These are phyloP conservation scores for Psittacula derbiana DNA, from an alignment of 2,797 vertebrate species.

Conservation along the genomic window DNA sequence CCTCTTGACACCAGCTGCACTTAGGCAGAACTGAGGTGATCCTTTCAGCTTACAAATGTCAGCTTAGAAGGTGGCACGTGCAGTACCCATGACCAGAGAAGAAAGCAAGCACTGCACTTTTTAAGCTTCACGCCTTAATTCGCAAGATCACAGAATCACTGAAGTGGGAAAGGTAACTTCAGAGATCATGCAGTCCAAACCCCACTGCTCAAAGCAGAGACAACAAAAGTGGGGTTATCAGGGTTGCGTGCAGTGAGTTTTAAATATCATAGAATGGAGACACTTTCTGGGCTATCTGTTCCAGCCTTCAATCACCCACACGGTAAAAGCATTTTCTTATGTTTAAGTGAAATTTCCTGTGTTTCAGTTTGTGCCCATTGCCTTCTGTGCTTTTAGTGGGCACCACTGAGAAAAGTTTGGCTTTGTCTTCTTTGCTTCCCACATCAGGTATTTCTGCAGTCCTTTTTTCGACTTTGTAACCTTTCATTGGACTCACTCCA, in stretches of 20 bases:
- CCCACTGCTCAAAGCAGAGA: neutral
- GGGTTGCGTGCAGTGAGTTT: fast-evolving
- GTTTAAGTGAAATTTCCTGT: neutral
- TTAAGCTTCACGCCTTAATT: neutral
- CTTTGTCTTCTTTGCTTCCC: neutral
- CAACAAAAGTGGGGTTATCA: neutral
- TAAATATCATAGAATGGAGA: neutral
- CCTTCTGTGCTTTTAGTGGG: neutral
- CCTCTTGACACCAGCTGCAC: neutral
- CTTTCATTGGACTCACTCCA: neutral
- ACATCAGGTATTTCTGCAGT: neutral
- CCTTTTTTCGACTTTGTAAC: neutral
- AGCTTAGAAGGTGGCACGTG: neutral
- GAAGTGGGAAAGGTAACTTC: neutral
- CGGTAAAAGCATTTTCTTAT: neutral
- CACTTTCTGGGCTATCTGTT: neutral
- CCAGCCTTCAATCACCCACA: neutral
- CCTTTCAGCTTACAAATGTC: neutral
- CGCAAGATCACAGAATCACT: neutral
- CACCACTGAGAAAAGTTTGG: neutral
- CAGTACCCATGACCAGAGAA: neutral
- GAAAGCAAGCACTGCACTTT: neutral
- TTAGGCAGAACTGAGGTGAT: neutral
- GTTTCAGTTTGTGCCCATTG: neutral
- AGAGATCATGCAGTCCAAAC: neutral